Percentiles rank a stretch among this genome's conserved stretches.
These are phyloP conservation scores for Bombus difficillimus DNA, from an alignment of 1,140 invertebrate genomes.

Conservation along the genomic window DNA sequence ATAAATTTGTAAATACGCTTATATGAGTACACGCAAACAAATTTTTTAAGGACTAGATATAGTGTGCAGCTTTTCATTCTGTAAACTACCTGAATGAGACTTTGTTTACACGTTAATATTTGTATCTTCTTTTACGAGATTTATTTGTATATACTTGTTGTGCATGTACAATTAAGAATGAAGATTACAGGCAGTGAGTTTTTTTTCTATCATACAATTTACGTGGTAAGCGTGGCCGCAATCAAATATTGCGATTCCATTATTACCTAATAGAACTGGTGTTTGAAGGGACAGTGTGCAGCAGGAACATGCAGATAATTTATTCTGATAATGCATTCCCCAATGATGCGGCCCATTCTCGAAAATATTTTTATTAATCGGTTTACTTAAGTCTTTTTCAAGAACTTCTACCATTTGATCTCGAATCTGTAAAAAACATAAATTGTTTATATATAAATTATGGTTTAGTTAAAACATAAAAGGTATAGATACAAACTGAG, in stretches of 20 bases:
- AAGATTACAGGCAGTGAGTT: slow-evolving; percentile 78
- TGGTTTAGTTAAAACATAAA: neutral
- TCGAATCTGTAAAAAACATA: slow-evolving; percentile 60
- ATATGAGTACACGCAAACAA: slow-evolving; percentile 8
- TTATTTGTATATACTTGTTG: slow-evolving; percentile 17
- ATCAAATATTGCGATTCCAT: slow-evolving; percentile 79
- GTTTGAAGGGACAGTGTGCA: slow-evolving; percentile 79
- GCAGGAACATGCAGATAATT: slow-evolving; percentile 75
- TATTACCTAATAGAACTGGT: slow-evolving; percentile 77
- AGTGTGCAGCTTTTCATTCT: neutral
- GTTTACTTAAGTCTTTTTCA: slow-evolving; percentile 68
- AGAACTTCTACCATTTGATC: slow-evolving; percentile 69
- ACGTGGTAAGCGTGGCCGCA: slow-evolving; percentile 82
- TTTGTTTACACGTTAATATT: neutral
- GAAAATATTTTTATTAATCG: slow-evolving; percentile 69
- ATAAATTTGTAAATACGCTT: slow-evolving; percentile 45
- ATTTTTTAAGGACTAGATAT: slow-evolving; percentile 30
- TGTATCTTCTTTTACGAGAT: slow-evolving; percentile 32
- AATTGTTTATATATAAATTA: neutral
- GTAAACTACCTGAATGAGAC: neutral
- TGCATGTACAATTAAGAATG: slow-evolving; percentile 64
- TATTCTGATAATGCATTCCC: slow-evolving; percentile 76
- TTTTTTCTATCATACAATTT: slow-evolving; percentile 81
- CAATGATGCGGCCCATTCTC: slow-evolving; percentile 78
- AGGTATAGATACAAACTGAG: neutral